Evolutionary conservation across 2,113 vertebrate genomes (phyloP).

Genomic region (Hypanus sabinus): DNA sequence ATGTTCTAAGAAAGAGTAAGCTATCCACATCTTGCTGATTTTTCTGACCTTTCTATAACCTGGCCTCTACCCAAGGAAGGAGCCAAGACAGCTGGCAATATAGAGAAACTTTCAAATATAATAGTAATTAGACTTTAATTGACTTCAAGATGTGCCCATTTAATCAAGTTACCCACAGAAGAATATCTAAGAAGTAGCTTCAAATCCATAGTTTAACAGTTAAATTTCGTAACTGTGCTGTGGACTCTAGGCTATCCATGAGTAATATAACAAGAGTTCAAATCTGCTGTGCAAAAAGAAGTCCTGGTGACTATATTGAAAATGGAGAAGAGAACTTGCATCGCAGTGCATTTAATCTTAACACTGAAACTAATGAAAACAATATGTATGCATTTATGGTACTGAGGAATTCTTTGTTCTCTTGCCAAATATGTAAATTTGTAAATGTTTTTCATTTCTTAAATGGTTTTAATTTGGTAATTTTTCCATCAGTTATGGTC

Average conservation of each 20-base stretch:
- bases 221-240: neutral
- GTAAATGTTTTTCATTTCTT: slow-evolving; percentile 29
- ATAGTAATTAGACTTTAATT: slow-evolving; percentile 22
- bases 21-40: neutral
- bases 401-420: slow-evolving; percentile 16
- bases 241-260: neutral
- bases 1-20: neutral
- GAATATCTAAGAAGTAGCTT: slow-evolving; percentile 13
- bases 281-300: neutral
- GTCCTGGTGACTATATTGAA: neutral
- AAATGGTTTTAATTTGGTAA: slow-evolving; percentile 35
- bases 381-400: neutral
- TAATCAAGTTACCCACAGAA: neutral
- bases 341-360: slow-evolving; percentile 33
- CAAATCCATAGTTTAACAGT: neutral
- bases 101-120: neutral
- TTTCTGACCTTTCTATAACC: slow-evolving; percentile 20
- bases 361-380: slow-evolving; percentile 37
- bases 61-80: slow-evolving; percentile 23
- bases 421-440: slow-evolving; percentile 20
- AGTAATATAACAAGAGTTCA: slow-evolving; percentile 11
- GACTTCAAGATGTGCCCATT: slow-evolving; percentile 24
- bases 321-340: neutral
- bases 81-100: slow-evolving; percentile 10
- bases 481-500: neutral